Evolutionary conservation across 2,113 vertebrate species (phyloP), one percentile per base, ranked within the genome.

Genomic region (Gobio gobio): DNA sequence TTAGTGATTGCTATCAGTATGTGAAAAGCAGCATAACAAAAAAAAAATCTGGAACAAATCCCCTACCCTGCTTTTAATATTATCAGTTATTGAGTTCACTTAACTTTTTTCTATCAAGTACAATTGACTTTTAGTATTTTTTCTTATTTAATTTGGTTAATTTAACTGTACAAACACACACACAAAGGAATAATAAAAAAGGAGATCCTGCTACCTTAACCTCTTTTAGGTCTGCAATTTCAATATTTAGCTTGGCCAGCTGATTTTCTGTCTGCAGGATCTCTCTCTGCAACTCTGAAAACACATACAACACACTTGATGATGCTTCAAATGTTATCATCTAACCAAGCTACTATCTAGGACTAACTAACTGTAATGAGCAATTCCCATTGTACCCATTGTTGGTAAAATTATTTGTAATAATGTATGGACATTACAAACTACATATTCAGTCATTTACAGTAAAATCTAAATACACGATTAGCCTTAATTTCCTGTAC

Each of bases 191-290:
- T 4, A 77, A 56, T 33, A 45, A 74, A 13, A 59, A 0, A 36
- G 7, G 0, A 54, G 10, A 70, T 63, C 26, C 8, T 10, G 22
- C 22, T 85, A 93, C 92, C 90, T 91, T 90, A 77, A 88, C 70
- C 68, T 90, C 88, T 13, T 6, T 61, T 5, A 91, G 83, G 43
- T 89, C 85, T 7, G 78, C 72, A 20, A 90, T 88, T 66, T 92
- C 90, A 16, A 40, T 20, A 20, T 89, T 90, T 16, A 91, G 70
- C 76, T 75, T 43, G 33, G 79, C 80, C 80, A 93, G 68, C 56
- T 92, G 88, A 43, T 51, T 87, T 49, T 91, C 82, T n/a, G 76
- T 90, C 47, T 89, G 84, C 86, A 87, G 43, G 24, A 92, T 89
- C 51, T 79, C 40, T 6, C 7, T 86, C 66, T 85, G 87, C 70